Base-by-base conservation (phyloP, 2,797 vertebrate species). In the Jordanella pulchra region DNA sequence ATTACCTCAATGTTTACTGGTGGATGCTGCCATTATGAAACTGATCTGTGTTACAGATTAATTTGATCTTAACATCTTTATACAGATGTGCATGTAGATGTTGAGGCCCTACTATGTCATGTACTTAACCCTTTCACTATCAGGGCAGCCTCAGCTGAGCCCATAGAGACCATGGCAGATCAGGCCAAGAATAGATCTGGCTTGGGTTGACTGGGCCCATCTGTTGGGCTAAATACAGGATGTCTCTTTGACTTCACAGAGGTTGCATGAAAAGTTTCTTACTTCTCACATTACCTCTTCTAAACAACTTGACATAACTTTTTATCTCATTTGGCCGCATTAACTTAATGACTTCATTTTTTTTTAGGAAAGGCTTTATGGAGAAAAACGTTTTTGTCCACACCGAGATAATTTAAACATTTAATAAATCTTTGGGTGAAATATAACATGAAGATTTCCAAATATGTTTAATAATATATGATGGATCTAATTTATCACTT, bases 141-240 rank as follows among this genome's bases (percentile, higher is more conserved):
- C 73, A 69, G 45, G 71, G 79, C 75, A 54, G 56, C 56, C 44
- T 82, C 72, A 69, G 73, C 3, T 0, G 12, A 74, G 67, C 74
- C 73, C 82, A 71, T 76, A 23, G 84, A 85, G 75, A 81, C 85
- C 68, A 39, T 64, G 68, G 86, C 75, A 69, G 79, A 81, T 81
- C 72, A 25, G 80, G 69, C 72, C 81, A 85, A 73, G 76, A 90
- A 92, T 91, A 92, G 89, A 80, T 50, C 5, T 23, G 45, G 68
- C 75, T 76, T 82, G 71, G 83, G 82, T 86, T 84, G 76, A 69
- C 76, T 45, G 65, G 28, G 42, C 82, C 82, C 84, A 80, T 89
- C 85, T 91, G 89, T 80, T 84, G 83, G 73, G 81, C 87, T 91
- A 92, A 91, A 92, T 87, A 76, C 79, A 83, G 86, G 44, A 55